A percentile compares a stretch with the other conserved stretches of the same genome.
phyloP scores from a whole-genome alignment of 2,888 invertebrate genomes.

The Heliconius cydno region DNA sequence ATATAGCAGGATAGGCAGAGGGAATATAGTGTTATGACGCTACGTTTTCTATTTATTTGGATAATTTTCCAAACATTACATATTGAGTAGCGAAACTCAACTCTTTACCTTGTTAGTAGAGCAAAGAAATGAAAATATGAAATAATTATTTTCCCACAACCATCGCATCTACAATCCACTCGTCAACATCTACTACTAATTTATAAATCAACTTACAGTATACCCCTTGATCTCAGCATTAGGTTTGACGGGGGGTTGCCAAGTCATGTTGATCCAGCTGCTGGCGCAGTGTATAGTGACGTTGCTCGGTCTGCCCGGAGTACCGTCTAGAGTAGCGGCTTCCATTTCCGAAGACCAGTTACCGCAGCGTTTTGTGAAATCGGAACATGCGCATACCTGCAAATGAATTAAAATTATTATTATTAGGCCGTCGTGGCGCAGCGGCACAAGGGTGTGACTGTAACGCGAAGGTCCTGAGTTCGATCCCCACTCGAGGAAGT shows the following conservation, averaged over 20 bases:
- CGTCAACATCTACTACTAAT: too few species aligned
- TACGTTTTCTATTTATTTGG: not conserved
- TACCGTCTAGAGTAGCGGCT: slow-evolving; percentile 93
- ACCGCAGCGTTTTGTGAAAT: slow-evolving; percentile 89
- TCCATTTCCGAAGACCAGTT: slow-evolving; percentile 90
- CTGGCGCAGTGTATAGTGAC: slow-evolving; percentile 85
- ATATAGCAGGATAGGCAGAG: too few species aligned
- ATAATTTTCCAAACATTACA: not conserved
- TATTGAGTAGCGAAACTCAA: not conserved
- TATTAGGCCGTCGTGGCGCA: not conserved
- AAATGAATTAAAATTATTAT: not conserved
- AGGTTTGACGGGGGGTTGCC: slow-evolving; percentile 88
- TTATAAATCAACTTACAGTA: slow-evolving; percentile 76
- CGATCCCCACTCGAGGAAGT: too few species aligned
- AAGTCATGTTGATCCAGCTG: slow-evolving; percentile 85
- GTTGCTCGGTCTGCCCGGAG: slow-evolving; percentile 88
- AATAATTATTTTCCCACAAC: not conserved
- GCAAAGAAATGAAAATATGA: not conserved
- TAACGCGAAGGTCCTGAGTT: too few species aligned
- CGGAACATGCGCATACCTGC: slow-evolving; percentile 90
- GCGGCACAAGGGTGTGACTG: too few species aligned
- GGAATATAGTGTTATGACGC: not conserved
- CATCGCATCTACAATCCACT: not conserved
- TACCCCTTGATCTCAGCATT: slow-evolving; percentile 92
- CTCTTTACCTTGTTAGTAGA: not conserved